Conservation (phyloP, 2,888 invertebrate genomes). For the Tenthredo scrophulariae region DNA sequence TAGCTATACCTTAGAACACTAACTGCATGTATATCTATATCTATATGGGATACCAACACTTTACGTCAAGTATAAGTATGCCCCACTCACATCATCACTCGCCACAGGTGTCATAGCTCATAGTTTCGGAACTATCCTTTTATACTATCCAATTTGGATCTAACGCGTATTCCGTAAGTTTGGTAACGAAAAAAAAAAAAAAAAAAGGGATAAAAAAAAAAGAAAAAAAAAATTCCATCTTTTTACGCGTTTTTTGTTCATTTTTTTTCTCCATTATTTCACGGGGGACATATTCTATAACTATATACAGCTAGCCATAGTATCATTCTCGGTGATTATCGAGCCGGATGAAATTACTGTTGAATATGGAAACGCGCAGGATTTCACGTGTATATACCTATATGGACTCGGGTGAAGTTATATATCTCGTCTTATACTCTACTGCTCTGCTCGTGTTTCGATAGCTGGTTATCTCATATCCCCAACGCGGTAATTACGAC, state of each 20-base stretch:
- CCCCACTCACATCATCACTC: background rate
- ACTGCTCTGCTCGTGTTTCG: constrained; percentile 39
- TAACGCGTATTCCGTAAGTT: background rate
- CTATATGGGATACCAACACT: background rate
- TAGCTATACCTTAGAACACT: background rate
- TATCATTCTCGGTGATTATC: constrained; percentile 21
- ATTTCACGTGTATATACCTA: background rate
- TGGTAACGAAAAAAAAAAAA: no score
- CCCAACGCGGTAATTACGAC: background rate
- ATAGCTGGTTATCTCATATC: constrained; percentile 3
- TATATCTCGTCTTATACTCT: background rate
- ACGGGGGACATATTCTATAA: background rate
- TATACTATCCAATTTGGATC: background rate
- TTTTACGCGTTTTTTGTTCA: background rate
- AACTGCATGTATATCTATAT: background rate
- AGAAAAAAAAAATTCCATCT: background rate
- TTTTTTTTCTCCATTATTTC: background rate
- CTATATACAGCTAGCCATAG: background rate
- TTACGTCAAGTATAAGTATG: background rate
- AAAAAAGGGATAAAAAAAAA: no score
- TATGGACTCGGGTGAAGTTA: background rate
- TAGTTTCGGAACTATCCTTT: background rate
- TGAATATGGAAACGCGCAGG: constrained; percentile 36
- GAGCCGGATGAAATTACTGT: constrained; percentile 32
- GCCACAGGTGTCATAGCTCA: background rate